Base-by-base conservation (phyloP, 2,888 invertebrate species). In the Silvanus unidentatus region DNA sequence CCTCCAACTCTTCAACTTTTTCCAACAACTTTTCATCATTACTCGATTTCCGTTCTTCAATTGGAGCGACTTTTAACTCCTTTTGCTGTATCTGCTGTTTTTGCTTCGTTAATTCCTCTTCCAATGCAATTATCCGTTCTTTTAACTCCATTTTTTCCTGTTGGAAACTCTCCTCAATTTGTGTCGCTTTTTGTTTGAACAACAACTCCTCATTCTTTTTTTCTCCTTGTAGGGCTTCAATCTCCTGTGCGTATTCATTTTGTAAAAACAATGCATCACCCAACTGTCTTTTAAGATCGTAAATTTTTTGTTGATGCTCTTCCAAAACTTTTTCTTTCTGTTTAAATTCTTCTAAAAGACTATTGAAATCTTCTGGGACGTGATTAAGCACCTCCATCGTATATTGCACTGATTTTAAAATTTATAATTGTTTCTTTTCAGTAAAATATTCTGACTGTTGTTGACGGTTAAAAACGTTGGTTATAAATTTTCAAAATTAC, bases 271-370 rank as follows among this genome's bases (percentile, higher is more conserved):
- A 51, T 1, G 50, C 40, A 22, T 55, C 35, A 41, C 57, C 50
- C 11, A 63, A 28, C 46, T 64, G 56, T 28, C 60, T 49, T 37
- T 58, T 59, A 32, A 45, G 48, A 14, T 64, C 58, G 45, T 66
- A 49, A 39, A 62, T 48, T 35, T 54, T 48, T 47, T 68, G 68
- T 35, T 61, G 62, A 27, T 50, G 42, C 3, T 35, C 29, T 27
- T 66, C 64, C 11, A 59, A 34, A 29, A 62, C 56, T 13, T 40
- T 49, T 44, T 52, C 50, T 9, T 51, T 29, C 5, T 40, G 16
- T 16, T 36, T 30, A 39, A 53, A 51, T n/a, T 51, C 49, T 3
- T 47, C 38, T 45, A 49, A 44, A 4, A 53, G 35, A 1, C 29
- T 27, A 6, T 47, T 38, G 48, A 52, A 56, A 16, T 50, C 49